Base-by-base conservation (phyloP, 2,797 vertebrate species). In the Diceros bicornis region DNA sequence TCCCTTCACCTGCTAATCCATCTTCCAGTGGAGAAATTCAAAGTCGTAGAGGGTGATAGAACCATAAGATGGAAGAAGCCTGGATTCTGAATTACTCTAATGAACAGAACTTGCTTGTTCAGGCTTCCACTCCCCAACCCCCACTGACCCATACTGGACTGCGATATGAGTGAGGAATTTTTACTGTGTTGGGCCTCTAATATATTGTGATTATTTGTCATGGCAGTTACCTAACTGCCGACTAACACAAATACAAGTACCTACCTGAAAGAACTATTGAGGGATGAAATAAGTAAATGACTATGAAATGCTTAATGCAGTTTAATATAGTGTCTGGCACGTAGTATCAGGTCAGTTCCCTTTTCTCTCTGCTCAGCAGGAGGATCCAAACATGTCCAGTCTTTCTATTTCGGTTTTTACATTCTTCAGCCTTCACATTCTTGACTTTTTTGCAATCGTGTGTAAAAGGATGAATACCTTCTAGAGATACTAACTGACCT, bases 51-150 rank as follows among this genome's bases (percentile, higher is more conserved):
- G 4, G 2, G 1, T 23, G 34, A 17, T 23, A 18, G 25, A 91
- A 16, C 8, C 27, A 9, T 6, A 32, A 66, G n/a, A n/a, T 7
- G 25, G 27, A 96, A 87, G n/a, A 83, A 59, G 2, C 1, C 37
- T 37, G 5, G 18, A 37, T 82, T 85, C 66, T 74, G 21, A 82
- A 59, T 75, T 12, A 71, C 14, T 50, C 10, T 72, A 94, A 93
- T 55, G 34, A 86, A 89, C 17, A 93, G 37, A 86, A 66, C 5
- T 79, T 87, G 7, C 37, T 94, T 82, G 21, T 85, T 88, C 75
- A 87, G 41, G 14, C 4, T 11, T 75, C 44, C 16, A 59, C 23
- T 77, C 37, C 16, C 23, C 25, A 84, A 4, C 1, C 2, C 6
- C 32, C n/a, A 83, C 47, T 88, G 29, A 89, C 32, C 6, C 27